phyloP scores from a whole-genome alignment of 2,113 vertebrate genomes.

The Turnix velox region DNA sequence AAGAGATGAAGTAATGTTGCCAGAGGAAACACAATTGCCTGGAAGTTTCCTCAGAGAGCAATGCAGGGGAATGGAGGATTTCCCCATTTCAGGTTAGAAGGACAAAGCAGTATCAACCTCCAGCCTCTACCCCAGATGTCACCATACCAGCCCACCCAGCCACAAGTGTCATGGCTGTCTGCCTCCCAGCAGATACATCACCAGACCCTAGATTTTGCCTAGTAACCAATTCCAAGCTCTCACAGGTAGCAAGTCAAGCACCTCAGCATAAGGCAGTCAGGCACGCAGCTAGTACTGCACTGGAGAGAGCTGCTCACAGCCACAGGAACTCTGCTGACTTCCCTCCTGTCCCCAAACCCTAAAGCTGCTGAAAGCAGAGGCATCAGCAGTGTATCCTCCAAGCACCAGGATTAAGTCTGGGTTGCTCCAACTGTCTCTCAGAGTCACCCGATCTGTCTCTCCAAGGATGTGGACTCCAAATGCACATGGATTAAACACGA shows the following conservation, averaged over 20 bases:
- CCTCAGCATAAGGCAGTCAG: background rate
- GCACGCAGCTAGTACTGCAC: accelerated
- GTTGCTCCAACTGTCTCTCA: slow-evolving; percentile 10
- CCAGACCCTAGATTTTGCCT: background rate
- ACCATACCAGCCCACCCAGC: background rate
- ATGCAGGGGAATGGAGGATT: background rate
- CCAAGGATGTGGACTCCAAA: slow-evolving; percentile 49
- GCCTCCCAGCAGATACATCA: background rate
- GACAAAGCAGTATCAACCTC: background rate
- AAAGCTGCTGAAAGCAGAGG: background rate
- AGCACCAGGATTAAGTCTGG: background rate
- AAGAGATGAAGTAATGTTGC: background rate
- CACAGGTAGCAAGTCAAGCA: background rate
- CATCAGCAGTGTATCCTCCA: background rate
- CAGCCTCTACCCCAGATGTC: background rate
- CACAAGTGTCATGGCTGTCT: accelerated
- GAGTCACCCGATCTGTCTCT: slow-evolving; percentile 27
- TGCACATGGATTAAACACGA: slow-evolving; percentile 43
- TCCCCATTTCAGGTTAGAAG: background rate
- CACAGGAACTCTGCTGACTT: background rate
- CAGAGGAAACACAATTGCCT: background rate
- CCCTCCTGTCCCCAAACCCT: background rate
- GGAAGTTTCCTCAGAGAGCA: background rate
- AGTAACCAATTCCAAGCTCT: background rate
- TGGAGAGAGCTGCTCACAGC: background rate